phyloP scores from a whole-genome alignment of 2,113 vertebrate genomes.

The Apistogramma diplotaenia region DNA sequence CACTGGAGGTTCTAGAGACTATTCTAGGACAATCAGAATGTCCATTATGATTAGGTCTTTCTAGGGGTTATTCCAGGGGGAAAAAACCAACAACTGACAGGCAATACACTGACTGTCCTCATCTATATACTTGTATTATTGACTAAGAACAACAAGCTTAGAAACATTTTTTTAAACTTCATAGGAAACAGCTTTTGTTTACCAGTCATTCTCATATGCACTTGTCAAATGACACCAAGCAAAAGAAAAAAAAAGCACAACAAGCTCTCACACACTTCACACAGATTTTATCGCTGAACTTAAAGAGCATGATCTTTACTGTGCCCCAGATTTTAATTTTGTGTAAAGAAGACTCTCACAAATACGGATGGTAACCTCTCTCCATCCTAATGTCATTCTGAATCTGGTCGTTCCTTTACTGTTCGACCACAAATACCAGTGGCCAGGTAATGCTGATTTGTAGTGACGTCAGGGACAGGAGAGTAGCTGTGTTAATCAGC shows the following conservation, averaged over 20 bases:
- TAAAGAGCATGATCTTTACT: conserved; percentile 41
- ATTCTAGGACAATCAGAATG: conserved; percentile 13
- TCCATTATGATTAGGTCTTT: conserved; percentile 36
- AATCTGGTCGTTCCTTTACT: conserved; percentile 30
- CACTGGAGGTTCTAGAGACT: conserved; percentile 27
- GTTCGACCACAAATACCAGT: conserved; percentile 57
- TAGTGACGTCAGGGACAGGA: conserved; percentile 40
- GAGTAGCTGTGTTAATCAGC: conserved; percentile 52
- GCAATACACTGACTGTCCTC: background rate
- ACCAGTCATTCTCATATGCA: background rate
- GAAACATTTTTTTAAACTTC: background rate
- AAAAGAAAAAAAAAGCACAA: background rate
- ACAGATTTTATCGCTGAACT: conserved; percentile 22
- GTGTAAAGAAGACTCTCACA: conserved; percentile 10
- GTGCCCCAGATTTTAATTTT: conserved; percentile 49
- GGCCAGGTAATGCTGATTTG: conserved; percentile 62
- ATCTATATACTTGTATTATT: background rate
- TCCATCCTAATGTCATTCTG: conserved; percentile 46
- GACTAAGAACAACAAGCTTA: background rate
- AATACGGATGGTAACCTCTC: conserved; percentile 29
- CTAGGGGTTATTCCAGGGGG: conserved; percentile 22
- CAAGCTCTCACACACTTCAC: conserved; percentile 9
- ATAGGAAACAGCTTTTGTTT: background rate
- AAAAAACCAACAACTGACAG: conserved; percentile 5
- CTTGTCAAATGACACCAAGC: background rate